Evolutionary conservation across 2,888 invertebrate genomes (phyloP), one percentile per base, ranked within the genome.

Genomic region (Acholoe squamosa): DNA sequence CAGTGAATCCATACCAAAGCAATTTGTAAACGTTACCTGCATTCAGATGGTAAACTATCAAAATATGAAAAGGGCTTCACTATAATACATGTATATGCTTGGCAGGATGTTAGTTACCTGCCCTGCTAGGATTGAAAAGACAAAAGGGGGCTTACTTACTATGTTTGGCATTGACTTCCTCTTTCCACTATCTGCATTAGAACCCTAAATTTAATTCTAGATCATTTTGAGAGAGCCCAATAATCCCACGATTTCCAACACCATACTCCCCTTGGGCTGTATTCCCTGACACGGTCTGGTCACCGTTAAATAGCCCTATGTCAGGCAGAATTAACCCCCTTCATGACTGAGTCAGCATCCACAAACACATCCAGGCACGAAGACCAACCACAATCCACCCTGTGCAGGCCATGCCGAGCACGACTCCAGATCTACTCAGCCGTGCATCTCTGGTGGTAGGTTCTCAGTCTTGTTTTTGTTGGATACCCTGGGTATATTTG

Each of bases 281-380:
- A 34, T 80, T 10, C 34, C 80, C 80, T 1, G 80, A 80, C 80
- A 80, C 80, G 80, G 34, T 43, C 34, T 34, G 25, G 22, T 19
- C 80, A 14, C 33, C 43, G 34, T 25, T 34, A 80, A 80, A 33
- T 43, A 80, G 34, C 34, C 71, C 33, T 0, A 7, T 43, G 80
- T 80, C 80, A 80, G 80, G 34, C 43, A 3, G 43, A 3, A 19
- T n/a, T 33, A 80, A 80, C 80, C 19, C 3, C 80, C n/a, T 22
- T 19, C 80, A 43, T 43, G 43, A 43, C n/a, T 14, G 80, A n/a
- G 5, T 0, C 22, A 12, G 34, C 80, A 80, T 80, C 34, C 28
- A 80, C 43, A 43, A 80, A 80, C 25, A 80, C 80, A 80, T 10
- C 7, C 14, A 16, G 80, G 80, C 80, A 80, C 80, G 80, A 16